Base-by-base conservation (phyloP, 2,113 vertebrate species). In the Marmota monax region DNA sequence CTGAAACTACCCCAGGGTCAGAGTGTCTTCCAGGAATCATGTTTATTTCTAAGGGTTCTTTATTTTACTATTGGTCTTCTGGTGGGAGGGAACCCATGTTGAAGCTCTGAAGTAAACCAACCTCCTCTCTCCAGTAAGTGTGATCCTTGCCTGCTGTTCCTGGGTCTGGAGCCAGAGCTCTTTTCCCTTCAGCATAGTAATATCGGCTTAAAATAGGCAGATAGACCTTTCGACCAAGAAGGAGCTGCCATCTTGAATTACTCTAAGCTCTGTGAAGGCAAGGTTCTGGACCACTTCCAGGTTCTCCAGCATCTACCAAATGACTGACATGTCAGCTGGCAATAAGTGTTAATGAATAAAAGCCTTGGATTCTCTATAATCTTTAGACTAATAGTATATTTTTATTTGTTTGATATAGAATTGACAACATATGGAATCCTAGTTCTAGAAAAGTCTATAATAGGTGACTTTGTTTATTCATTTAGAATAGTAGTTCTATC, bases 391-490 rank as follows among this genome's bases (percentile, higher is more conserved):
- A 72, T 86, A 65, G 73, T 90, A 73, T 89, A 51, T 69, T 84
- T 89, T 87, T 78, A 45, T 95, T 93, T 77, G 27, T 84, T 82
- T 96, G 29, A 77, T 72, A 80, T 37, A 51, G 45, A 53, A 56
- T 80, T 86, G 37, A 78, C 27, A 70, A 25, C 56, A 5, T 89
- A 1, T 61, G 88, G 76, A 67, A 67, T 90, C 29, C 65, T 84
- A 11, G 51, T 92, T 53, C 84, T 89, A 84, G 70, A 90, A 93
- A 85, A 77, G 8, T 34, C 39, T 39, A 3, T 80, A 74, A 61
- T 48, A 45, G 23, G 18, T 42, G 12, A 53, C n/a, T 93, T 94
- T 97, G 67, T 96, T 92, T 93, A 61, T 87, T 88, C 42, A 92
- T 23, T 77, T 94, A 87, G 32, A 96, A n/a, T 2, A 84, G 56